Conservation (phyloP, 2,113 vertebrate species). For the Aphyosemion australe region DNA sequence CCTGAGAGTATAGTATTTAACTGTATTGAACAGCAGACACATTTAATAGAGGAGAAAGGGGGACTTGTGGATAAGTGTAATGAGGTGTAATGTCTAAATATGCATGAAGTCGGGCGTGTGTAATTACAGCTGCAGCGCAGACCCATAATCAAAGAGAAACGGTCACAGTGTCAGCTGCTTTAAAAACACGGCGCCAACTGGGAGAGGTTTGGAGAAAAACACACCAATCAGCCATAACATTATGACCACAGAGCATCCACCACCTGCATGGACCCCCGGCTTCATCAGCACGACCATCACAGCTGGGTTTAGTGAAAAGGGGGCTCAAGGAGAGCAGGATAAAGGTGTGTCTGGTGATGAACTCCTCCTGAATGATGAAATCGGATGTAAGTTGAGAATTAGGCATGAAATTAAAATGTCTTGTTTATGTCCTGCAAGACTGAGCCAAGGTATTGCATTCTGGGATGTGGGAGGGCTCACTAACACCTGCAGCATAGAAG, state of each 20-base stretch:
- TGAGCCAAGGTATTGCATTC: too few species aligned
- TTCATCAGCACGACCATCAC: too few species aligned
- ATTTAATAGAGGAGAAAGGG: slow-evolving; percentile 5
- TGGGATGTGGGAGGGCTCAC: too few species aligned
- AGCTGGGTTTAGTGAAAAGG: too few species aligned
- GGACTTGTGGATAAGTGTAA: slow-evolving; percentile 19
- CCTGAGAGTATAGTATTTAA: slow-evolving; percentile 1
- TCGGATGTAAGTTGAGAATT: too few species aligned
- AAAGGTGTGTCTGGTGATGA: too few species aligned
- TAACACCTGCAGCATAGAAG: too few species aligned
- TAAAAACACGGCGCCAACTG: slow-evolving; percentile 7
- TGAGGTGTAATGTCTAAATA: slow-evolving; percentile 39
- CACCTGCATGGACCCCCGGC: too few species aligned
- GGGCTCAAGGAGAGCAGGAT: too few species aligned
- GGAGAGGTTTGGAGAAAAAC: not conserved
- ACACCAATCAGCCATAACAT: not conserved
- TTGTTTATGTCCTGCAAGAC: too few species aligned
- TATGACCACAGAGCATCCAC: not conserved
- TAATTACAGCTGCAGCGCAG: slow-evolving; percentile 39
- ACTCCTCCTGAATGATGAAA: too few species aligned
- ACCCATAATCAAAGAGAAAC: slow-evolving; percentile 31
- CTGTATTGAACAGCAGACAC: not conserved
- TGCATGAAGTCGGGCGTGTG: slow-evolving; percentile 12
- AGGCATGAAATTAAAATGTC: too few species aligned
- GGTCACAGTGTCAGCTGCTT: slow-evolving; percentile 1